Evolutionary conservation across 2,797 vertebrate genomes (phyloP).

Genomic region (Anisognathus igniventris): DNA sequence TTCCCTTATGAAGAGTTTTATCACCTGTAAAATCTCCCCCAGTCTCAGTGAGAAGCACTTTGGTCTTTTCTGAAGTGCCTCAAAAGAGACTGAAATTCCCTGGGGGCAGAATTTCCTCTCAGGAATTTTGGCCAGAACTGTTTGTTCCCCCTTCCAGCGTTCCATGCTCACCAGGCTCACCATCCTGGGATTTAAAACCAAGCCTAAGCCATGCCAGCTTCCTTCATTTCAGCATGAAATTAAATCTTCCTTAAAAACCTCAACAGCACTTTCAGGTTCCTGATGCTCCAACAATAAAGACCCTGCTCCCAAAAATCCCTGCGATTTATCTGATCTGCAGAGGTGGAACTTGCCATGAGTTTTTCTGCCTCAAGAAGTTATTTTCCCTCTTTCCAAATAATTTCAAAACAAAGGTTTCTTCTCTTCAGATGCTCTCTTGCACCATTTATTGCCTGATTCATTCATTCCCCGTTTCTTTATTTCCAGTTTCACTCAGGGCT

Average conservation of each 20-base stretch:
- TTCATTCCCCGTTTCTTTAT: background rate
- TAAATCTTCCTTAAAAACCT: background rate
- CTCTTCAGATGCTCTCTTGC: background rate
- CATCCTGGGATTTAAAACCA: background rate
- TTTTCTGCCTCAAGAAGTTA: background rate
- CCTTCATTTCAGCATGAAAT: background rate
- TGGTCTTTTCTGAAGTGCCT: background rate
- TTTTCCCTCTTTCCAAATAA: background rate
- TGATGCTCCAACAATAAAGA: background rate
- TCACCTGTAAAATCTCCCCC: background rate
- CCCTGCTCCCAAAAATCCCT: background rate
- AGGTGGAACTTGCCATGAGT: background rate
- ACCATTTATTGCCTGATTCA: background rate
- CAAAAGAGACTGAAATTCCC: background rate
- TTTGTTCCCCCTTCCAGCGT: background rate
- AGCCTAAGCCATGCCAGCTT: background rate
- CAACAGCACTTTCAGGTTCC: background rate
- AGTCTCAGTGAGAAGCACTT: background rate
- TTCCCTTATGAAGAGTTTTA: background rate
- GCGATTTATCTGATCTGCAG: background rate
- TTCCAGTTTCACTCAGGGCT: background rate
- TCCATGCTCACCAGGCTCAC: background rate
- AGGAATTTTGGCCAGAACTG: background rate
- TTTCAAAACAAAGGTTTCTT: background rate
- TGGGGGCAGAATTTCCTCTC: rapidly evolving